Conservation (phyloP, 2,888 invertebrate species). For the Drosophila quinaria region DNA sequence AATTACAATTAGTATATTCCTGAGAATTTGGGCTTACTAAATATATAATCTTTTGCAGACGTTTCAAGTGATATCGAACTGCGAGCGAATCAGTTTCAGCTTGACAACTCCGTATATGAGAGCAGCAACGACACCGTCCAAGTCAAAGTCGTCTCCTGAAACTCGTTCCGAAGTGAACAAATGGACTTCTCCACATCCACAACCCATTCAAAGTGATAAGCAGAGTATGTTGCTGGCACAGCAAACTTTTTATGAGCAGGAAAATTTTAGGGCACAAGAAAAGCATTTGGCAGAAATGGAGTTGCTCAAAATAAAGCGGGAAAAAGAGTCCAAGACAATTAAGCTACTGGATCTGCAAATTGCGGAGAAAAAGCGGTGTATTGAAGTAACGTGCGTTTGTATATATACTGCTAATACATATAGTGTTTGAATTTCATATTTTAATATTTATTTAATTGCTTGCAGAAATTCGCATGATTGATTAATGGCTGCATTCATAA, state of each 20-base stretch:
- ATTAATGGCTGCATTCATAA: not conserved
- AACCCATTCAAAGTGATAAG: not conserved
- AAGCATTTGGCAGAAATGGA: conserved; percentile 2
- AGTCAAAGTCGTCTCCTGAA: not conserved
- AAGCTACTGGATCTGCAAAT: not conserved
- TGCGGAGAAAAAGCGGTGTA: not conserved
- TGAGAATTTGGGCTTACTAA: not conserved
- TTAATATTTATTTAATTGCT: not conserved
- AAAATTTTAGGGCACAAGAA: conserved; percentile 3
- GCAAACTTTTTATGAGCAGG: conserved; percentile 1
- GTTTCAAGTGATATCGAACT: not conserved
- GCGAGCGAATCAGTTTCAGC: not conserved
- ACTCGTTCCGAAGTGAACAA: not conserved
- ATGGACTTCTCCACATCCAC: not conserved
- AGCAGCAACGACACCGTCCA: not conserved
- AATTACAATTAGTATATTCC: not conserved
- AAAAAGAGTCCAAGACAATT: not conserved
- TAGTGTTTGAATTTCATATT: not conserved
- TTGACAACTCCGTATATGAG: not conserved
- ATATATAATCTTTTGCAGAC: not conserved
- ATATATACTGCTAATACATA: not conserved
- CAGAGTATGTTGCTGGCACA: not conserved
- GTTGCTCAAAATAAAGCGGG: conserved; percentile 3
- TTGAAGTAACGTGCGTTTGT: not conserved
- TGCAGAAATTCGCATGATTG: not conserved